These are phyloP conservation scores for Piprites chloris DNA, from an alignment of 2,113 vertebrate genomes.

Conservation along the genomic window DNA sequence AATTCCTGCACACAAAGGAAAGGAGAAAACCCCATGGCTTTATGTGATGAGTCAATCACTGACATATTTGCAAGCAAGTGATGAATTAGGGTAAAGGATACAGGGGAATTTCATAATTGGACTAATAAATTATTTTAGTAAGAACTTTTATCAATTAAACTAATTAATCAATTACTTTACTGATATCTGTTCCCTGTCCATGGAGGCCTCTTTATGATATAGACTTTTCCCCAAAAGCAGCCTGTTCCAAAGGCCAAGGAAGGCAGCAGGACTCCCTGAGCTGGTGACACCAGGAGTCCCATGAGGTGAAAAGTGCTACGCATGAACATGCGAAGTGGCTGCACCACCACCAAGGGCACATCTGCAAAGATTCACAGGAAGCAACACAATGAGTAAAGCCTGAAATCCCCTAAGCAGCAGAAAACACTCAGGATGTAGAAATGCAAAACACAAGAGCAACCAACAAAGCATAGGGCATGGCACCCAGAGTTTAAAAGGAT, in stretches of 20 bases:
- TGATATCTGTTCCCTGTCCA: not conserved
- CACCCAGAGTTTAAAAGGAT: not conserved
- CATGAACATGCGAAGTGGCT: accelerated
- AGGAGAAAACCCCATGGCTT: not conserved
- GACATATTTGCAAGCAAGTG: not conserved
- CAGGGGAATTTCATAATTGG: not conserved
- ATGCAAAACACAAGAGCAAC: not conserved
- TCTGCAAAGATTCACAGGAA: not conserved
- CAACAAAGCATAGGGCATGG: not conserved
- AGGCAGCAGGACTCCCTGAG: not conserved
- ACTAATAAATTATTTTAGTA: not conserved
- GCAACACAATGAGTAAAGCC: not conserved
- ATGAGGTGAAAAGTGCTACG: accelerated
- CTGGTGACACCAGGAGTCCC: not conserved
- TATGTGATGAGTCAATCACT: not conserved
- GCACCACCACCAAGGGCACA: not conserved
- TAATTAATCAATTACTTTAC: not conserved
- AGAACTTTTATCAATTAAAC: not conserved
- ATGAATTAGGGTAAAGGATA: not conserved
- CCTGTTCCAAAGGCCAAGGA: not conserved
- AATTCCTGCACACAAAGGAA: not conserved
- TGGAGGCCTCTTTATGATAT: not conserved
- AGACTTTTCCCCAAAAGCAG: not conserved
- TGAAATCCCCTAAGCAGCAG: not conserved
- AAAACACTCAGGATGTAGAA: not conserved